These are phyloP conservation scores for Pangasius macronema DNA, from an alignment of 2,797 vertebrate species.

Conservation along the genomic window DNA sequence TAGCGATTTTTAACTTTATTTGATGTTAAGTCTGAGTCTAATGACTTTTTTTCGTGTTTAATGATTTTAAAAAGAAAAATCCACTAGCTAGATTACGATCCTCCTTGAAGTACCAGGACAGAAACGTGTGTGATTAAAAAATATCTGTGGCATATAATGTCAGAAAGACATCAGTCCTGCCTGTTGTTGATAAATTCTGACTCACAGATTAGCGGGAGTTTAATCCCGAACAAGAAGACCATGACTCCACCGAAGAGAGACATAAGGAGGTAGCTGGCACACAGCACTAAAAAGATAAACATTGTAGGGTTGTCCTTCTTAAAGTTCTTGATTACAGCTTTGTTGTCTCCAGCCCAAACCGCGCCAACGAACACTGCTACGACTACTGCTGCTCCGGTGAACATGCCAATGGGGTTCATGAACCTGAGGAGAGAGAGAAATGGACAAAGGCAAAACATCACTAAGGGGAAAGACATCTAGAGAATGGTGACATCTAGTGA, in stretches of 20 bases:
- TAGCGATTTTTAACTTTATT: too few relatives aligned
- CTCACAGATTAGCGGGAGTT: constrained; percentile 88
- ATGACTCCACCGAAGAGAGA: constrained; percentile 90
- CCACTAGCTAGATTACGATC: too few relatives aligned
- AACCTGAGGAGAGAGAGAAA: constrained; percentile 73
- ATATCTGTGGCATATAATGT: too few relatives aligned
- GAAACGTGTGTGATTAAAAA: too few relatives aligned
- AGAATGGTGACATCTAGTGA: constrained; percentile 64
- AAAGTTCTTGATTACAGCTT: constrained; percentile 79
- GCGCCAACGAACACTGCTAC: constrained; percentile 82
- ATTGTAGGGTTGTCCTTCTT: constrained; percentile 86
- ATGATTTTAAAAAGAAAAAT: too few relatives aligned
- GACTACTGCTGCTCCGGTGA: constrained; percentile 84
- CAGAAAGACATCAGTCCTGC: too few relatives aligned
- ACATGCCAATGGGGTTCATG: constrained; percentile 87
- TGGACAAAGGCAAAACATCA: background rate
- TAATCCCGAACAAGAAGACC: constrained; percentile 91
- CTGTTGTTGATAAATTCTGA: constrained; percentile 47
- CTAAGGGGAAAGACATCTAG: constrained; percentile 15
- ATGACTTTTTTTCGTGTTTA: too few relatives aligned
- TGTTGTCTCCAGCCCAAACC: constrained; percentile 86
- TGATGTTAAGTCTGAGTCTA: too few relatives aligned
- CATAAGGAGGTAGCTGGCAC: constrained; percentile 86
- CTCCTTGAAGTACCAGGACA: too few relatives aligned
- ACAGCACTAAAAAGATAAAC: constrained; percentile 82